Evolutionary conservation across 1,140 invertebrate species (phyloP), one percentile per base, ranked within the genome.

Genomic region (Drosophila varians): DNA sequence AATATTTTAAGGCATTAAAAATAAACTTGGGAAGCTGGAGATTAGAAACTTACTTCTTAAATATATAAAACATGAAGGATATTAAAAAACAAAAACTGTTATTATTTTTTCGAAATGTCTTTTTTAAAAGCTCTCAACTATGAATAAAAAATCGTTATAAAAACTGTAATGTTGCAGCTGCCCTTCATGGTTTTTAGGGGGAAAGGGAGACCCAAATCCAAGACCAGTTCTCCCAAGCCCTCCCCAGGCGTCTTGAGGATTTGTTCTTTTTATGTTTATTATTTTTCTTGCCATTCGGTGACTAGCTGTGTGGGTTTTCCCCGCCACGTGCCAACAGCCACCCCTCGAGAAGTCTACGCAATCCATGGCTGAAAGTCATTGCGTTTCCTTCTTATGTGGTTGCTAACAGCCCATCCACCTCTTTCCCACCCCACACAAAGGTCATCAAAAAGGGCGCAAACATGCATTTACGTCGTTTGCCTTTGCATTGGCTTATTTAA

Each of bases 241-340:
- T 16, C 36, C 36, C 36, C n/a, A 38, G 14, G 14, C 36, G n/a
- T 16, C 36, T 38, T 12, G 36, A 16, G 36, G n/a, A 38, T 38
- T 38, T 38, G 36, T 16, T 38, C 36, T 38, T 38, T 38, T 38
- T 38, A 16, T 12, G 36, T 38, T 38, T 38, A 38, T 38, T 38
- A 38, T 38, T 14, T 38, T 38, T 14, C 14, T 38, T 38, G 36
- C 14, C 14, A 16, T 38, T 38, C 36, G 36, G 36, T 38, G 36
- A 38, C 36, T 38, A 38, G n/a, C 36, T 12, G 36, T 38, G 36
- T 38, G 36, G 28, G 11, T 38, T 38, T 34, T 38, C 16, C 16
- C 36, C 36, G 36, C 36, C 36, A 38, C 36, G 36, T 38, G 36
- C 36, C 36, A 38, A 38, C n/a, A 38, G 36, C 36, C 36, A 38